Conservation (phyloP, 2,797 vertebrate genomes). For the Nothura maculosa region DNA sequence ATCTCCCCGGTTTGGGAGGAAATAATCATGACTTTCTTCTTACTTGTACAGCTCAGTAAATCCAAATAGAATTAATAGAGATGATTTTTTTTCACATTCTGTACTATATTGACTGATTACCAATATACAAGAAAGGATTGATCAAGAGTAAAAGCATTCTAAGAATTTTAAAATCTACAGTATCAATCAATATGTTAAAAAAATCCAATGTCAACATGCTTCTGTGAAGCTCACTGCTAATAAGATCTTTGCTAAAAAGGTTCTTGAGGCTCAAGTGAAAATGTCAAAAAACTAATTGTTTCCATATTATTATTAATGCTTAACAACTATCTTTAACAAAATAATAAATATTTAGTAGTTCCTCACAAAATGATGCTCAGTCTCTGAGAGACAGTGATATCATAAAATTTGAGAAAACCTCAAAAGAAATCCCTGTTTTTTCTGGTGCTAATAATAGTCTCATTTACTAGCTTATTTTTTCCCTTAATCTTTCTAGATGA, state of each 20-base stretch:
- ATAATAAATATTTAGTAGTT: neutral
- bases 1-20: neutral
- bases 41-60: neutral
- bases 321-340: neutral
- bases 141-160: constrained; percentile 19
- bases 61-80: neutral
- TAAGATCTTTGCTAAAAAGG: neutral
- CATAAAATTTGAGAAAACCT: constrained; percentile 48
- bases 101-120: neutral
- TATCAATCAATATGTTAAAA: neutral
- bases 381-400: constrained; percentile 57
- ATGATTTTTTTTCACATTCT: neutral
- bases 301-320: neutral
- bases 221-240: neutral
- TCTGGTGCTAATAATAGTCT: constrained; percentile 62
- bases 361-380: constrained; percentile 23
- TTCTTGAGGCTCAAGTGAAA: neutral
- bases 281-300: neutral
- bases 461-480: constrained; percentile 59
- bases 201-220: neutral
- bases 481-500: constrained; percentile 68
- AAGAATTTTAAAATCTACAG: neutral
- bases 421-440: constrained; percentile 51
- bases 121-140: neutral
- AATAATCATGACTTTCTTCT: neutral